Evolutionary conservation across 2,888 invertebrate genomes (phyloP).

Genomic region (Idaea aversata): DNA sequence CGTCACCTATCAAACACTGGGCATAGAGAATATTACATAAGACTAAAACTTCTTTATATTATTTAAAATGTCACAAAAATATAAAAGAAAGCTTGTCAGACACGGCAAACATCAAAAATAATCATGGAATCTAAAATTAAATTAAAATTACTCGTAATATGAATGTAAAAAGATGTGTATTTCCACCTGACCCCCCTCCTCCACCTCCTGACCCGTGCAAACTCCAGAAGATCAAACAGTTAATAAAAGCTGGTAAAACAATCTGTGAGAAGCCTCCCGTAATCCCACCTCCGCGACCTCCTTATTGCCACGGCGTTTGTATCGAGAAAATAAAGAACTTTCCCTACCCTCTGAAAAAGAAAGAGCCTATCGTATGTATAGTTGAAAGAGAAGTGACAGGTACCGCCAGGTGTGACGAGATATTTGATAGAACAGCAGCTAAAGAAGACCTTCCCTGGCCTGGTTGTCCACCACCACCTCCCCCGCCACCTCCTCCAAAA

Average conservation of each 20-base stretch:
- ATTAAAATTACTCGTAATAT: conserved; percentile 32
- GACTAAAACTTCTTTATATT: no score
- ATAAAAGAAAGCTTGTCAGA: not conserved
- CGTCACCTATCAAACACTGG: no score
- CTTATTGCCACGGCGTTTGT: conserved; percentile 48
- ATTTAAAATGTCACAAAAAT: no score
- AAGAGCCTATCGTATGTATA: conserved; percentile 37
- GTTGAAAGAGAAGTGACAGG: conserved; percentile 42
- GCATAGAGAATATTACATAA: no score
- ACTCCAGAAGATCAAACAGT: conserved; percentile 40
- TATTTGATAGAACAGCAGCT: conserved; percentile 31
- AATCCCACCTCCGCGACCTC: conserved; percentile 34
- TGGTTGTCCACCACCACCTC: conserved; percentile 42
- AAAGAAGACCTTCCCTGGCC: conserved; percentile 42
- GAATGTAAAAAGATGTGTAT: conserved; percentile 51
- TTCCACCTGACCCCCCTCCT: conserved; percentile 39
- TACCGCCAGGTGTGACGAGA: conserved; percentile 45
- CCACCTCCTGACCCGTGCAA: conserved; percentile 45
- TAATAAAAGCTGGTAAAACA: conserved; percentile 46
- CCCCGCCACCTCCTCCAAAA: conserved; percentile 42
- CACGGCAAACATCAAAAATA: not conserved
- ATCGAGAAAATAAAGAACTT: conserved; percentile 59
- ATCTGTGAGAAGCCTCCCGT: conserved; percentile 47
- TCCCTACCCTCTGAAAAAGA: conserved; percentile 24
- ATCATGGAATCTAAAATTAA: conserved; percentile 6